A percentile compares a stretch with the other conserved stretches of the same genome.
phyloP scores from a whole-genome alignment of 2,797 vertebrate genomes.

The Bryconaethiops microstoma region DNA sequence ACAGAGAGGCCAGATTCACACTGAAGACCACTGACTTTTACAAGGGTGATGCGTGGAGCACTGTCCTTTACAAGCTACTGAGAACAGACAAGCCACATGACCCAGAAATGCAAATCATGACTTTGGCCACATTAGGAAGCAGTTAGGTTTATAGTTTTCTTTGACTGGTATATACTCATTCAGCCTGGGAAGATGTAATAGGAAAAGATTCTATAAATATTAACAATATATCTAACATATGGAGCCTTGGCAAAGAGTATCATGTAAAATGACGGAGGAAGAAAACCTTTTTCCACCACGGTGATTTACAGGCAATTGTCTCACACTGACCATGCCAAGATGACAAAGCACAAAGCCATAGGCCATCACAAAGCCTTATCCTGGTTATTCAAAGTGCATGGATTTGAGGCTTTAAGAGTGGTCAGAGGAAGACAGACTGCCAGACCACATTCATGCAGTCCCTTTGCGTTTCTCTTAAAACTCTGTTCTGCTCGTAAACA shows the following conservation, averaged over 20 bases:
- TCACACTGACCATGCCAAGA: constrained; percentile 1
- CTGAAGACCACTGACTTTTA: constrained; percentile 59
- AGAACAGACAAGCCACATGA: constrained; percentile 55
- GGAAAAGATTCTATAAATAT: constrained; percentile 33
- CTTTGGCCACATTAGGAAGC: constrained; percentile 29
- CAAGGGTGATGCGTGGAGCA: constrained; percentile 46
- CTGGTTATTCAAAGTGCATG: constrained; percentile 4
- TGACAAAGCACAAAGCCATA: not conserved
- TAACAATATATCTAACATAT: constrained; percentile 13
- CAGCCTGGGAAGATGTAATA: constrained; percentile 1
- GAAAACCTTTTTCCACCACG: constrained; percentile 5
- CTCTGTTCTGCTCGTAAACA: constrained; percentile 30
- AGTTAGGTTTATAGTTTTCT: constrained; percentile 19
- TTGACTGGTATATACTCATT: not conserved
- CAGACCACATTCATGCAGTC: constrained; percentile 16
- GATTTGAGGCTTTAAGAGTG: constrained; percentile 3
- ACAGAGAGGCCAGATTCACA: constrained; percentile 58
- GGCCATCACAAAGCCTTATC: not conserved
- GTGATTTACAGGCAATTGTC: constrained; percentile 6
- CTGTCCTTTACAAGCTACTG: constrained; percentile 62
- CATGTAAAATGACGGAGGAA: not conserved
- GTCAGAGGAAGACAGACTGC: constrained; percentile 2
- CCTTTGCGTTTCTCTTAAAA: constrained; percentile 18
- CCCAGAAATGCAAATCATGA: constrained; percentile 42
- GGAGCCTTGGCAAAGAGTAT: not conserved